Base-by-base conservation (phyloP, 2,113 vertebrate species). In the Percina caprodes region DNA sequence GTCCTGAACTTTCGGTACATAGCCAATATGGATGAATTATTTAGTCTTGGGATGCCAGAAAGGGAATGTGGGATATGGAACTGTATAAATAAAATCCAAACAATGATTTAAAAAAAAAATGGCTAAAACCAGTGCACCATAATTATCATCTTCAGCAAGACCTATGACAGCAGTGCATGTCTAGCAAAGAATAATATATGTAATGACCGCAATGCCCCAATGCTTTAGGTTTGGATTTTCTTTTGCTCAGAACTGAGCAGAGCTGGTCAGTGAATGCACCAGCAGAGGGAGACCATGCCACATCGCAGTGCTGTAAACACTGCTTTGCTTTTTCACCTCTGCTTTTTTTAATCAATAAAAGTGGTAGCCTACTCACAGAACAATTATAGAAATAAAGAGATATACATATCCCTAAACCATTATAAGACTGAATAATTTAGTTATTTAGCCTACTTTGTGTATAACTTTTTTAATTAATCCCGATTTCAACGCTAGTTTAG, bases 1-100 rank as follows among this genome's bases (percentile, higher is more conserved):
- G 93, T 94, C 92, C 91, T 93, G 90, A 94, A 94, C 91, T 89
- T 93, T 91, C 72, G 24, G 82, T 88, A 85, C 89, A 90, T 59
- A 91, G 87, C 85, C 89, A 86, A 82, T 78, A 75, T 52, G 48
- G 80, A 83, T 94, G 35, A 90, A 95, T 94, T 79, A 95, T 95
- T 94, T 75, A 95, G 85, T 59, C 58, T 21, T 46, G 15, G 70
- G 79, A 88, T 89, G 86, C 93, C 89, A 82, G 85, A 72, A 78
- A 69, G 74, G 83, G 72, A 83, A 72, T 86, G 79, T 75, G 18
- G 58, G 71, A 16, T 87, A 89, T 86, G 58, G 58, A 80, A 63
- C 35, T 23, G 67, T 59, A 69, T 73, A 65, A 72, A 72, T 71
- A 16, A 82, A 82, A 89, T 88, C 61, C n/a, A 30, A 73, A 70